Base-by-base conservation (phyloP, 2,888 invertebrate genomes). In the Pantelozetes paolii region DNA sequence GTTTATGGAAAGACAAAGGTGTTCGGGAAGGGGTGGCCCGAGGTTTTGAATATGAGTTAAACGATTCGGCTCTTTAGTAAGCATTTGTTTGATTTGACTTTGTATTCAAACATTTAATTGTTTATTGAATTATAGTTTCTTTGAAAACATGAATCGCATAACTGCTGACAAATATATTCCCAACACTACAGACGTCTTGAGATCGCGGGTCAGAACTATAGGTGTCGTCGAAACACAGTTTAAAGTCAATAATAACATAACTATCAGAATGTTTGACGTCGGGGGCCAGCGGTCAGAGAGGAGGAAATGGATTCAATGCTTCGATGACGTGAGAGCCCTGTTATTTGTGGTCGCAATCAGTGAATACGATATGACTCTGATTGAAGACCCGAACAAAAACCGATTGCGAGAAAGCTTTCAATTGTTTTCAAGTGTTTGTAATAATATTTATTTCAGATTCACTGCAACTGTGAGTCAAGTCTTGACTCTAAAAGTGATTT, bases 191-290 rank as follows among this genome's bases (percentile, higher is more conserved):
- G 88, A 88, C 81, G 88, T 88, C 2, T 80, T 88, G 72, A 80
- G 88, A 77, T 87, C 87, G 0, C 81, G 88, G 72, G 87, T 88
- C 1, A 82, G 88, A 59, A 88, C 88, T n/a, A 87, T 86, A 77
- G 87, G 88, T 20, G 86, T 88, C 72, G 87, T 88, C 76, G 88
- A 88, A 80, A 88, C 88, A 0, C 87, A 87, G 80, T 88, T 88
- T 80, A 85, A 85, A 75, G 85, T 88, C 72, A 85, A 86, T 76
- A 85, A 86, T 76, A 86, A 86, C 79, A 84, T 86, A 77, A 84
- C 87, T 74, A 83, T 85, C 75, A 82, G 87, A 78, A 86, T 88
- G 86, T 88, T 87, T 79, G 88, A 88, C 81, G 87, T 88, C 40
- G 88, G 88, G 30, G 88, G 88, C 72, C 88, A 88, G 80, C 82